Evolutionary conservation across 2,113 vertebrate genomes (phyloP).

Genomic region (sheep (Ovis aries)): DNA sequence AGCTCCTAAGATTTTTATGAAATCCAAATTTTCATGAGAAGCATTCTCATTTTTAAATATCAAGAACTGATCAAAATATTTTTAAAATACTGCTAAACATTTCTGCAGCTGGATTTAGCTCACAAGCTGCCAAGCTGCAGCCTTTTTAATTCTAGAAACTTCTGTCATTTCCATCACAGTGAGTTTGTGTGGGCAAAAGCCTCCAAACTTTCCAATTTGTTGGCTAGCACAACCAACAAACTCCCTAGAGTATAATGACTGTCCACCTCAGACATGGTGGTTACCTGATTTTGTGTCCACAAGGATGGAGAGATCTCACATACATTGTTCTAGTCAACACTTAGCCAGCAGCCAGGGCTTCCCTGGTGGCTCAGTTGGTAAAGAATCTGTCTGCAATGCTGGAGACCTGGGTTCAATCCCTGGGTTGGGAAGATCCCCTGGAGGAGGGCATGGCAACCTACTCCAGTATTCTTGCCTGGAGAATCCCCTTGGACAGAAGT

Average conservation of each 20-base stretch:
- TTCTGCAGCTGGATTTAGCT: not conserved
- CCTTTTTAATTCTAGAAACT: slow-evolving; percentile 4
- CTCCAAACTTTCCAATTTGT: not conserved
- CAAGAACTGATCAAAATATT: not conserved
- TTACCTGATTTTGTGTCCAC: not conserved
- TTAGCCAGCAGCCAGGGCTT: not conserved
- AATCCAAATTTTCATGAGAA: slow-evolving; percentile 26
- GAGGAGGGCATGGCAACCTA: not conserved
- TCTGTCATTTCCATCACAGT: not conserved
- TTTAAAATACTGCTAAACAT: not conserved
- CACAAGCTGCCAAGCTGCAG: not conserved
- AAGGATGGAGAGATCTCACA: not conserved
- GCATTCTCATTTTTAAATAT: slow-evolving; percentile 21
- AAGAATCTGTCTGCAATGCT: not conserved
- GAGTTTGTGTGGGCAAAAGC: not conserved
- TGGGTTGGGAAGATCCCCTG: not conserved
- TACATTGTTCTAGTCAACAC: not conserved
- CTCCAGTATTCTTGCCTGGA: not conserved
- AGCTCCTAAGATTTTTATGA: not conserved
- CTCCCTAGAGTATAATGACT: not conserved
- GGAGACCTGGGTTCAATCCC: not conserved
- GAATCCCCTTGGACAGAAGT: not conserved
- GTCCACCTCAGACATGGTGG: not conserved
- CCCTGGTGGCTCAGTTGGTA: not conserved
- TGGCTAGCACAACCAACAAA: not conserved